Conservation (phyloP, 1,140 invertebrate species). For the Metaphire vulgaris region DNA sequence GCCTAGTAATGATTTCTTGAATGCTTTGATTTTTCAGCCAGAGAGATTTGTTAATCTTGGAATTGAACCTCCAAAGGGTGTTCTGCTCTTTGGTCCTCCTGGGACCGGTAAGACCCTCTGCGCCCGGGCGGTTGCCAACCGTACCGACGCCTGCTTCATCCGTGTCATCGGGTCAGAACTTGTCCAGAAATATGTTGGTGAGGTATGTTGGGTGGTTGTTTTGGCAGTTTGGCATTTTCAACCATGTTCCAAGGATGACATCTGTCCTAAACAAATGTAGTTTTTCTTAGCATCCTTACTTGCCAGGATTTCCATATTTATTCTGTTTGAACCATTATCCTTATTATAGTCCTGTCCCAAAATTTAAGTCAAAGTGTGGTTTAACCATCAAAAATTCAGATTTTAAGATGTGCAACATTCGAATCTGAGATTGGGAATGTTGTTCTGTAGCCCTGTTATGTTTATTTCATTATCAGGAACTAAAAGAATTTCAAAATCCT, state of each 20-base stretch:
- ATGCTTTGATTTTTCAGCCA: conserved; percentile 62
- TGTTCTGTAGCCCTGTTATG: too few relatives aligned
- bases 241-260: background rate
- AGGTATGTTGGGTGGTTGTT: too few relatives aligned
- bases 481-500: too few relatives aligned
- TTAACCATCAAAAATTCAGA: too few relatives aligned
- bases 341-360: background rate
- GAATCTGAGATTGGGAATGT: too few relatives aligned
- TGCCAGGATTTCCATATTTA: background rate
- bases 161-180: conserved; percentile 95
- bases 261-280: background rate
- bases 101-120: conserved; percentile 76
- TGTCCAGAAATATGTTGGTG: conserved; percentile 97
- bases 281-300: background rate
- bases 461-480: too few relatives aligned
- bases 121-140: conserved; percentile 65
- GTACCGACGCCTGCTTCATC: conserved; percentile 99
- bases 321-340: background rate
- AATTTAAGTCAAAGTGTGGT: too few relatives aligned
- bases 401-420: too few relatives aligned
- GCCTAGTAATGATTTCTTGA: background rate
- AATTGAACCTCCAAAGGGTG: conserved; percentile 98
- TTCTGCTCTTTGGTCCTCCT: conserved; percentile 93
- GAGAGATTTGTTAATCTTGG: conserved; percentile 98
- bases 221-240: too few relatives aligned